A percentile compares a stretch with the other conserved stretches of the same genome.
Conservation (phyloP, 2,888 invertebrate genomes). For the Sphecodes monilicornis region DNA sequence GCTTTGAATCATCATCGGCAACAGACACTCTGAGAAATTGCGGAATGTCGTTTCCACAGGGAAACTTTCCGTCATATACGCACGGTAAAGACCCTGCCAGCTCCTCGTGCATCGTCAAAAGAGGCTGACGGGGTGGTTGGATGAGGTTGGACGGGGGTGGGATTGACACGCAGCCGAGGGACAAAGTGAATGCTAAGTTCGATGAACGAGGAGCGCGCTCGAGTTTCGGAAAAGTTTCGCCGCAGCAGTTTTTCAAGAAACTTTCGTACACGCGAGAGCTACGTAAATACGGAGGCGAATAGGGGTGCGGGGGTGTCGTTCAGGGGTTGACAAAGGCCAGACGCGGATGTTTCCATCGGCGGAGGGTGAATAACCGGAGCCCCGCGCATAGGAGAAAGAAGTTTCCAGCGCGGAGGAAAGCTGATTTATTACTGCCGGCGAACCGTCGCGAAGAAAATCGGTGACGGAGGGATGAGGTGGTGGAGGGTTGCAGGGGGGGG, state of each 20-base stretch:
- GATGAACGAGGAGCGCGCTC: slow-evolving; percentile 1
- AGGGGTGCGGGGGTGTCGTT: background rate
- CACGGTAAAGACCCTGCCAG: background rate
- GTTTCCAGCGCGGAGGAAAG: slow-evolving; percentile 45
- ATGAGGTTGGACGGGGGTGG: background rate
- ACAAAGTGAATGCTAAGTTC: slow-evolving; percentile 54
- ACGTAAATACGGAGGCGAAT: slow-evolving; percentile 31
- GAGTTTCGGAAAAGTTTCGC: slow-evolving; percentile 13
- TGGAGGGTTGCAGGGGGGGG: background rate
- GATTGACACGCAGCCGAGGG: slow-evolving; percentile 6
- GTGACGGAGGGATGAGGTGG: background rate
- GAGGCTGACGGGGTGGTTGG: background rate
- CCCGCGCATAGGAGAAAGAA: slow-evolving; percentile 42
- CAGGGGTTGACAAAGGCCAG: slow-evolving; percentile 26
- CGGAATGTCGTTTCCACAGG: background rate
- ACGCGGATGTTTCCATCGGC: slow-evolving; percentile 33
- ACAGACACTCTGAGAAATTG: background rate
- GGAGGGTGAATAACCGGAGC: background rate
- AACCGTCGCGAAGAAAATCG: background rate
- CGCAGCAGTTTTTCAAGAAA: slow-evolving; percentile 58
- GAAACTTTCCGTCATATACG: slow-evolving; percentile 3
- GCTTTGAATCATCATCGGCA: background rate
- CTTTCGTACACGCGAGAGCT: slow-evolving; percentile 47
- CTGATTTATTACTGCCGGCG: slow-evolving; percentile 55
- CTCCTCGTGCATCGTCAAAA: background rate